Evolutionary conservation across 2,113 vertebrate species (phyloP).

Genomic region (Vulpes vulpes): DNA sequence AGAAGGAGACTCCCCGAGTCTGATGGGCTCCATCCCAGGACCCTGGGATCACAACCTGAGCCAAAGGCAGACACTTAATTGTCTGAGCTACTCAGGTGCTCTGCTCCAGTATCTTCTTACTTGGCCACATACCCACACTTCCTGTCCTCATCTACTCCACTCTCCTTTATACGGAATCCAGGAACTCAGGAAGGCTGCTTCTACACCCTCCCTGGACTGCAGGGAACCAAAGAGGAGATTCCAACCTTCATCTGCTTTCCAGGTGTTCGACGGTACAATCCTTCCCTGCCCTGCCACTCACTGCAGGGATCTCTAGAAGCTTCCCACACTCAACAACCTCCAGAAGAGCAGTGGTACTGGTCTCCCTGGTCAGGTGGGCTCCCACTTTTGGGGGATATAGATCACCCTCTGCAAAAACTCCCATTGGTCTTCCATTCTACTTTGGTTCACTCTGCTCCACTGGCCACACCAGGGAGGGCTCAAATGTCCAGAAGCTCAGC

Average conservation of each 20-base stretch:
- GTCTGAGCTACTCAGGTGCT: too few relatives aligned
- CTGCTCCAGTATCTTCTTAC: not conserved
- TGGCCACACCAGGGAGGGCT: not conserved
- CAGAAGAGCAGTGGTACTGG: not conserved
- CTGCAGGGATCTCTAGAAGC: not conserved
- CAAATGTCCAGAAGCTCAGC: not conserved
- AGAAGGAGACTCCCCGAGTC: too few relatives aligned
- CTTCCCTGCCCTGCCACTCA: not conserved
- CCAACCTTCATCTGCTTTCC: not conserved
- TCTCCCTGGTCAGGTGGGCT: too few relatives aligned
- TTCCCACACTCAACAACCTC: not conserved
- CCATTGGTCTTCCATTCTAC: not conserved
- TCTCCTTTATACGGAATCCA: not conserved
- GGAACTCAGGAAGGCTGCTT: not conserved
- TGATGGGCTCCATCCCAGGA: too few relatives aligned
- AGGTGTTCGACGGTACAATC: accelerated
- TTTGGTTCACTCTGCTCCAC: not conserved
- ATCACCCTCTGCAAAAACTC: not conserved
- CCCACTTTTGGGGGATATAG: not conserved
- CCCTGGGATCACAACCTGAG: too few relatives aligned
- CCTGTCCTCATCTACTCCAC: not conserved
- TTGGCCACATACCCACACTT: not conserved
- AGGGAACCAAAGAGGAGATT: not conserved
- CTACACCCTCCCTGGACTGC: not conserved
- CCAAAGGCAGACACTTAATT: too few relatives aligned